Evolutionary conservation across 2,113 vertebrate species (phyloP), one percentile per base, ranked within the genome.

Genomic region (Saiga tatarica): DNA sequence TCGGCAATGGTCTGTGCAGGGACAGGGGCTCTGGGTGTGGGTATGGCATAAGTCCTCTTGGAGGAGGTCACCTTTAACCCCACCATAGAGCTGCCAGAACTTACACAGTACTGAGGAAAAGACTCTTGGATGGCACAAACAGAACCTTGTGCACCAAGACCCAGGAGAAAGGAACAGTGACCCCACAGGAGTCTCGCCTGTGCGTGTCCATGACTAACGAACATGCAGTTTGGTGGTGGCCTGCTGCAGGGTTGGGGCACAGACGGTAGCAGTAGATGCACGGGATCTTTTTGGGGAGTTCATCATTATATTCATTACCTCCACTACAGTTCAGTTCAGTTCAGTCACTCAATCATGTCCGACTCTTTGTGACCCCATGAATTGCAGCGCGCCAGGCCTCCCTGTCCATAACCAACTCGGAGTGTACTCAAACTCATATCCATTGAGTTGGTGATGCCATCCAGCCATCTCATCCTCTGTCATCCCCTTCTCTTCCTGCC

Each of bases 161-260:
- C 19, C 10, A 23, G n/a, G n/a, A 23, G 19, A 39, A 71, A 39
- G 19, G 19, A 39, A 23, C n/a, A 39, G n/a, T 71, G 67, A 71
- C n/a, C 19, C 19, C 67, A 71, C 10, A 71, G n/a, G n/a, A 36
- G n/a, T 39, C 67, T 71, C 23, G 67, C 10, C 19, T 39, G 67
- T 74, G n/a, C 0, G 0, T 39, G 19, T 74, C 67, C 10, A 0
- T 74, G 19, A 5, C 19, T 39, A 36, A 11, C 0, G 1, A 74
- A 39, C n/a, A n/a, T 21, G 5, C 0, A 4, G n/a, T 36, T 36
- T 19, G 21, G 5, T 71, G n/a, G 67, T 71, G 19, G 67, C 19
- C 19, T 71, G 67, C 67, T 71, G 19, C n/a, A 23, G 67, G 10
- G n/a, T 23, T 71, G 19, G n/a, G 67, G n/a, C n/a, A 39, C 0